Evolutionary conservation across 2,888 invertebrate species (phyloP).

Genomic region (Seira ritae): DNA sequence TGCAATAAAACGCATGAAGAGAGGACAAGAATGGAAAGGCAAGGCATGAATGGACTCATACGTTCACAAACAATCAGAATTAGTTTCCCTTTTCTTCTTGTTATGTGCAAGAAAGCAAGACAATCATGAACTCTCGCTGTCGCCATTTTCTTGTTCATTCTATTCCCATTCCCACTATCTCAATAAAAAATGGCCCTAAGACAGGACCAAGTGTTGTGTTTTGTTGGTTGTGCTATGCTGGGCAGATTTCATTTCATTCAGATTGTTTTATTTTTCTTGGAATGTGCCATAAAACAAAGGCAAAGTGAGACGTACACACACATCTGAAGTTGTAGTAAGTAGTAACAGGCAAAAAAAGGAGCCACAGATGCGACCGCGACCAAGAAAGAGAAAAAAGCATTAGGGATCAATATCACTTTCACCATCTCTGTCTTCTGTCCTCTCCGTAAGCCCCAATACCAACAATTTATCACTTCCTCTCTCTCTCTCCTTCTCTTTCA

Average conservation of each 20-base stretch:
- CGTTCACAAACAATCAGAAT: too few relatives aligned
- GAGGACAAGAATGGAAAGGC: too few relatives aligned
- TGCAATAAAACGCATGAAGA: too few relatives aligned
- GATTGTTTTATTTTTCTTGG: conserved; percentile 12
- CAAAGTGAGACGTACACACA: conserved; percentile 22
- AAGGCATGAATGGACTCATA: too few relatives aligned
- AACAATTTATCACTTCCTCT: conserved; percentile 66
- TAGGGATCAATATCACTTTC: conserved; percentile 73
- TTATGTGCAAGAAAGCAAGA: too few relatives aligned
- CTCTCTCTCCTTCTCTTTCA: too few relatives aligned
- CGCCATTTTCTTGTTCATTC: too few relatives aligned
- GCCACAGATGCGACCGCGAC: conserved; percentile 57
- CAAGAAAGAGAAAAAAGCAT: conserved; percentile 38
- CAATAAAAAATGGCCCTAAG: too few relatives aligned
- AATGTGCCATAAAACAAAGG: conserved; percentile 4
- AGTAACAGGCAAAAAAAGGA: conserved; percentile 36
- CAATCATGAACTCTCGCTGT: too few relatives aligned
- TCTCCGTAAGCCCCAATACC: conserved; percentile 38
- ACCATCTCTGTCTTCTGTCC: conserved; percentile 62
- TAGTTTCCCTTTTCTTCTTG: too few relatives aligned
- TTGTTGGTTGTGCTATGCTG: neutral
- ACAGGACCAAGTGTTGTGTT: too few relatives aligned
- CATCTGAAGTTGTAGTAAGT: conserved; percentile 24
- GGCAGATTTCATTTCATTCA: conserved; percentile 20
- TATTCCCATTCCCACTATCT: too few relatives aligned